These are phyloP conservation scores for Rapana venosa DNA, from an alignment of 2,888 invertebrate genomes.

Conservation along the genomic window DNA sequence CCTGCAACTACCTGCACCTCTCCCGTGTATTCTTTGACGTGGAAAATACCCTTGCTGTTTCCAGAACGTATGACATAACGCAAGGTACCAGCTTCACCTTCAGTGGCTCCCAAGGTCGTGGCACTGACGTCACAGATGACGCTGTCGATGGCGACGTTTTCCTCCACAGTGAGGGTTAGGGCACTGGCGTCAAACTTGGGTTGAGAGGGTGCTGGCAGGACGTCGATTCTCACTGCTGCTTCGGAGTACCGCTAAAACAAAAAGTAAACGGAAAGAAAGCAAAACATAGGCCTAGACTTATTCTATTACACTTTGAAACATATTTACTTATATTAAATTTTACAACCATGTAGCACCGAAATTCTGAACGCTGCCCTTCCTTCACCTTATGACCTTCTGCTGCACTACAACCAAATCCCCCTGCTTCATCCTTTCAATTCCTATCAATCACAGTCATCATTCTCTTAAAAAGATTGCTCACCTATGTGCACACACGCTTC, in stretches of 20 bases:
- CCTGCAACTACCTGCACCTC: slow-evolving; percentile 51
- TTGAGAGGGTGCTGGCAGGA: slow-evolving; percentile 52
- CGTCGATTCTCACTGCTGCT: slow-evolving; percentile 56
- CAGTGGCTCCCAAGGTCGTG: slow-evolving; percentile 56
- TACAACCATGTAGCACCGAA: too few species aligned
- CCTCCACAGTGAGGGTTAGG: slow-evolving; percentile 49
- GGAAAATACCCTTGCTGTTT: slow-evolving; percentile 54
- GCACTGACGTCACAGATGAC: slow-evolving; percentile 59
- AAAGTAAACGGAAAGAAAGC: neutral
- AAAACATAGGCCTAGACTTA: too few species aligned
- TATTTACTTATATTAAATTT: too few species aligned
- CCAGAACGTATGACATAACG: slow-evolving; percentile 58
- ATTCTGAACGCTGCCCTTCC: too few species aligned
- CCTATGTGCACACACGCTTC: too few species aligned
- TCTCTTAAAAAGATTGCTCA: too few species aligned
- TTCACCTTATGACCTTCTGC: too few species aligned
- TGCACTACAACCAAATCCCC: too few species aligned
- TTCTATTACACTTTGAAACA: too few species aligned
- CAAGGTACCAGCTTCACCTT: slow-evolving; percentile 52
- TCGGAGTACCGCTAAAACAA: slow-evolving; percentile 47
- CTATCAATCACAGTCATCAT: too few species aligned
- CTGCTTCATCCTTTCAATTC: too few species aligned
- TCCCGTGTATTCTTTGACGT: slow-evolving; percentile 57
- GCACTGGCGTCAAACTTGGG: slow-evolving; percentile 52
- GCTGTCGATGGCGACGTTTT: slow-evolving; percentile 53